phyloP scores from a whole-genome alignment of 2,797 vertebrate genomes.

The Decapterus maruadsi region DNA sequence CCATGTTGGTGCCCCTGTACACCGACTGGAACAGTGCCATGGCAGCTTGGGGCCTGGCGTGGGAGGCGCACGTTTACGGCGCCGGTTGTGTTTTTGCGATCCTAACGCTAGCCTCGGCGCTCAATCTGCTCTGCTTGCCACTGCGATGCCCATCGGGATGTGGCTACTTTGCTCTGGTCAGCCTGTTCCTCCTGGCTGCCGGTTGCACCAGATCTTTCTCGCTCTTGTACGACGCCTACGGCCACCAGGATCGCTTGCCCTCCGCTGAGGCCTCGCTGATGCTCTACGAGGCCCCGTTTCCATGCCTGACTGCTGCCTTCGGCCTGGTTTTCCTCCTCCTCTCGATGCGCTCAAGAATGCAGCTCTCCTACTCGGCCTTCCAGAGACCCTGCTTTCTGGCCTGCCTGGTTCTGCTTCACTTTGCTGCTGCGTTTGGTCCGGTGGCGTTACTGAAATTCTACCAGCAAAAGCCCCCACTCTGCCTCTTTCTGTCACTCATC shows the following conservation, averaged over 20 bases:
- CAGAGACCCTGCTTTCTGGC: constrained; percentile 88
- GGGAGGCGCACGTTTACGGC: constrained; percentile 93
- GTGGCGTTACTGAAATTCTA: constrained; percentile 85
- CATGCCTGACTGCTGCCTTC: constrained; percentile 91
- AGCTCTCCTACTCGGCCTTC: constrained; percentile 87
- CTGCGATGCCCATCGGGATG: constrained; percentile 89
- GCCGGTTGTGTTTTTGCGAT: constrained; percentile 87
- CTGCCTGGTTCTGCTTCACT: constrained; percentile 87
- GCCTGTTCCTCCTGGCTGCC: constrained; percentile 87
- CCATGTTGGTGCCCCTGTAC: constrained; percentile 88
- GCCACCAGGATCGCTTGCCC: constrained; percentile 87
- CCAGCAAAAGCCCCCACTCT: constrained; percentile 81
- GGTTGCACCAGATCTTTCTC: constrained; percentile 88
- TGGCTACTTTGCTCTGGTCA: constrained; percentile 87
- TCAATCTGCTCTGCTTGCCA: constrained; percentile 88
- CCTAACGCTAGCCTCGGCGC: constrained; percentile 86
- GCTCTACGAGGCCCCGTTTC: constrained; percentile 91
- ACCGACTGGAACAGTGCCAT: constrained; percentile 92
- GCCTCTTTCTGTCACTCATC: constrained; percentile 86
- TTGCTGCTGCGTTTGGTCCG: constrained; percentile 86
- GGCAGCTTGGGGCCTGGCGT: constrained; percentile 91
- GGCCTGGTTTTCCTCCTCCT: constrained; percentile 91
- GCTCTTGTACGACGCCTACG: constrained; percentile 91
- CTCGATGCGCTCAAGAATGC: constrained; percentile 88
- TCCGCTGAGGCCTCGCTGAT: constrained; percentile 84